A percentile compares a stretch with the other conserved stretches of the same genome.
phyloP scores from a whole-genome alignment of 2,888 invertebrate species.

The Trichogramma evanescens region DNA sequence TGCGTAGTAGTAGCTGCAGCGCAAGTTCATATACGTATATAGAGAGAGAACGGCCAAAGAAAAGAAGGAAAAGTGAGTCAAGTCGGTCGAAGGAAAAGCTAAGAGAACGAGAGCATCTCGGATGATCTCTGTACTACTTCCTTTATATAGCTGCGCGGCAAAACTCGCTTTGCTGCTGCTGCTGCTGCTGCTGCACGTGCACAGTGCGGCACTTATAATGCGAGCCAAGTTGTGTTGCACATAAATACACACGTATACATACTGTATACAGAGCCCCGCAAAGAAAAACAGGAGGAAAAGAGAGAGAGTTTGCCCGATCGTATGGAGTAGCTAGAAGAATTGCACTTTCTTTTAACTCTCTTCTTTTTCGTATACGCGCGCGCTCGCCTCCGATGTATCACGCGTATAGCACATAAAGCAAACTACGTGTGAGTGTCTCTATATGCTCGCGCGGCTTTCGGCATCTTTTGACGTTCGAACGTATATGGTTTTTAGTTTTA shows the following conservation, averaged over 20 bases:
- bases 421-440: neutral
- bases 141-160: neutral
- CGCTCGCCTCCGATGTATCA: neutral
- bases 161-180: neutral
- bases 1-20: no score
- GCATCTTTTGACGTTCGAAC: no score
- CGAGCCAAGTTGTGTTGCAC: no score
- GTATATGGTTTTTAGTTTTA: no score
- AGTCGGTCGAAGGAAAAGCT: conserved; percentile 9
- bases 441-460: no score
- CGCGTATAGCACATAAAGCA: neutral
- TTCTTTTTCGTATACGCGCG: conserved; percentile 17
- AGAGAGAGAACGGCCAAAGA: neutral
- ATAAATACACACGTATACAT: no score
- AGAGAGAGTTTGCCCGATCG: conserved; percentile 7
- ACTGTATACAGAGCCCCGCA: neutral
- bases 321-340: conserved; percentile 19
- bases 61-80: neutral
- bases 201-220: no score
- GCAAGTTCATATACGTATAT: neutral
- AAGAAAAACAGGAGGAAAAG: neutral
- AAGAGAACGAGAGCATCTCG: conserved; percentile 6
- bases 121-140: neutral
- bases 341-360: conserved; percentile 32
- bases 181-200: no score